Conservation (phyloP, 2,888 invertebrate species). For the Lithophane semibrunnea region DNA sequence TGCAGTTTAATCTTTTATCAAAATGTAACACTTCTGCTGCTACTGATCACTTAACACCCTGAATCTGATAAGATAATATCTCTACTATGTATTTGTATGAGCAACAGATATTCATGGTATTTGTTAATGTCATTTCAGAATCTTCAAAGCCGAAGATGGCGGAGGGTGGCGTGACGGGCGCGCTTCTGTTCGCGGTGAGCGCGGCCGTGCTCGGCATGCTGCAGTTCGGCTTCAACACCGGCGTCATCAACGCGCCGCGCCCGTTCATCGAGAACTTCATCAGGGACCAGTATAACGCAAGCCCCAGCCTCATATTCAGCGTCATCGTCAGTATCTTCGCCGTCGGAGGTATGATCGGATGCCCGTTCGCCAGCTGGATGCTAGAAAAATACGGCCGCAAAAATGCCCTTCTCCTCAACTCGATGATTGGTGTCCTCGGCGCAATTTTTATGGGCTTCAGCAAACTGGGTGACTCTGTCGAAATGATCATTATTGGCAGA, state of each 20-base stretch:
- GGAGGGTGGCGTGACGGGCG: conserved; percentile 89
- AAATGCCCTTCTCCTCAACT: conserved; percentile 92
- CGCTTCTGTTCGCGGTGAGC: conserved; percentile 91
- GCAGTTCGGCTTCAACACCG: conserved; percentile 93
- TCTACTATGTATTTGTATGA: not conserved
- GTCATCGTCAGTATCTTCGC: conserved; percentile 94
- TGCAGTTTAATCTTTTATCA: conserved; percentile 56
- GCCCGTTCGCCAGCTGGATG: conserved; percentile 93
- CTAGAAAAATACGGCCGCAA: conserved; percentile 93
- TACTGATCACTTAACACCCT: conserved; percentile 28
- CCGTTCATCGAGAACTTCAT: conserved; percentile 92
- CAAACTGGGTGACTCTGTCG: conserved; percentile 91
- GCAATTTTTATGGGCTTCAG: conserved; percentile 93
- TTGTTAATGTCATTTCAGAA: conserved; percentile 73
- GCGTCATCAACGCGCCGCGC: conserved; percentile 93
- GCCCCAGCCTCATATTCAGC: conserved; percentile 90
- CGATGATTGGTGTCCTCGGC: conserved; percentile 91
- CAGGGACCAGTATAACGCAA: conserved; percentile 88
- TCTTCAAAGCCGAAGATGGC: conserved; percentile 77
- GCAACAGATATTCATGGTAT: conserved; percentile 9
- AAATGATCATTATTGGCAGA: conserved; percentile 93
- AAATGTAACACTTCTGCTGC: conserved; percentile 22
- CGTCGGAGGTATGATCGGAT: conserved; percentile 95
- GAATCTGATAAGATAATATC: conserved; percentile 45
- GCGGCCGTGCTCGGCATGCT: conserved; percentile 93